These are phyloP conservation scores for Chlorospingus semifuscus DNA, from an alignment of 2,797 vertebrate genomes.

Conservation along the genomic window DNA sequence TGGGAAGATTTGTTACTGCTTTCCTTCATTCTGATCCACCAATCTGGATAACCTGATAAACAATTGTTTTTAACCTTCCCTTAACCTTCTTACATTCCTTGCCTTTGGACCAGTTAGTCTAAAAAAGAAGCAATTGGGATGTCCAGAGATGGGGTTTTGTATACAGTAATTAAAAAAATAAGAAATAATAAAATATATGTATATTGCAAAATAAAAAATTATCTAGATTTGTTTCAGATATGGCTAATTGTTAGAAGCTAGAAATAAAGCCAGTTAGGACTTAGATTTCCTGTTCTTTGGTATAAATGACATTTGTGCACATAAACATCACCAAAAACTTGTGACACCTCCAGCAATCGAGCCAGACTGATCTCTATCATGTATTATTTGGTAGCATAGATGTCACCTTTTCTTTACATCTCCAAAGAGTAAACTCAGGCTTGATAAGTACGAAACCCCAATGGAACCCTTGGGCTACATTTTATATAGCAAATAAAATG, in stretches of 20 bases:
- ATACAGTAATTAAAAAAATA: neutral
- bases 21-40: neutral
- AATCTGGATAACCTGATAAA: neutral
- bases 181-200: neutral
- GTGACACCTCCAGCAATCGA: neutral
- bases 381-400: neutral
- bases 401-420: neutral
- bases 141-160: rapidly evolving
- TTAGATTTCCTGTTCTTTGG: neutral
- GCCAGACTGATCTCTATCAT: neutral
- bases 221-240: neutral
- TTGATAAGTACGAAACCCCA: neutral
- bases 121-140: neutral
- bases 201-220: neutral
- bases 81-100: neutral
- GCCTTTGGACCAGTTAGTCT: neutral
- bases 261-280: neutral
- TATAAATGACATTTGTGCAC: neutral
- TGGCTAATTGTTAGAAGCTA: neutral
- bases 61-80: neutral
- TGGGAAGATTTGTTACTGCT: neutral
- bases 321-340: neutral
- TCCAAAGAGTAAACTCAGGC: neutral
- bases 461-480: neutral
- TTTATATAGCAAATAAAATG: neutral